These are phyloP conservation scores for Nematostella vectensis DNA, from an alignment of 92 coral and sea anemone species.

Conservation along the genomic window DNA sequence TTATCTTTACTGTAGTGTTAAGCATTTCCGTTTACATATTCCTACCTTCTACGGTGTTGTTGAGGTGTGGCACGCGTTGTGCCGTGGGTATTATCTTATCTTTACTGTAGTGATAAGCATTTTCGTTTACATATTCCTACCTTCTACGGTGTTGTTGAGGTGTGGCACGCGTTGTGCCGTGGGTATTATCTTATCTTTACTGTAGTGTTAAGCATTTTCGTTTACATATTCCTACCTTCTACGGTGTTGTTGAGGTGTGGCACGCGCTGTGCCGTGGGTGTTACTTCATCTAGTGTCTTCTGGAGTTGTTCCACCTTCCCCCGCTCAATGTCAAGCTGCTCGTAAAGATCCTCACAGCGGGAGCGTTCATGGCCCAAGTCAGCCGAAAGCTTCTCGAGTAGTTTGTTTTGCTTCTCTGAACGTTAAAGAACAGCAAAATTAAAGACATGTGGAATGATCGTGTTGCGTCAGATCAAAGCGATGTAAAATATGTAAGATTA, in stretches of 20 bases:
- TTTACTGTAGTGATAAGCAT: too few species aligned
- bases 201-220: too few species aligned
- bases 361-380: conserved; percentile 51
- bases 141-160: conserved; percentile 56
- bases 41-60: too few species aligned
- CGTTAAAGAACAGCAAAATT: background rate
- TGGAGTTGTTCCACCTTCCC: conserved; percentile 36
- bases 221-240: conserved; percentile 50
- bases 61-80: too few species aligned
- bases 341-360: conserved; percentile 36
- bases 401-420: conserved; percentile 65
- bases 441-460: too few species aligned
- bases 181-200: conserved; percentile 32
- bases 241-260: conserved; percentile 46
- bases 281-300: conserved; percentile 29
- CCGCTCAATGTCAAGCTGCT: conserved; percentile 54
- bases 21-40: too few species aligned
- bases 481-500: too few species aligned
- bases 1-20: too few species aligned
- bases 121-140: too few species aligned
- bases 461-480: too few species aligned
- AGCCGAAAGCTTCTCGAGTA: conserved; percentile 46
- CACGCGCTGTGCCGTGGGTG: conserved; percentile 38
- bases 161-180: conserved; percentile 44
- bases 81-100: too few species aligned